Conservation (phyloP, 2,113 vertebrate genomes). For the Daubentonia madagascariensis region DNA sequence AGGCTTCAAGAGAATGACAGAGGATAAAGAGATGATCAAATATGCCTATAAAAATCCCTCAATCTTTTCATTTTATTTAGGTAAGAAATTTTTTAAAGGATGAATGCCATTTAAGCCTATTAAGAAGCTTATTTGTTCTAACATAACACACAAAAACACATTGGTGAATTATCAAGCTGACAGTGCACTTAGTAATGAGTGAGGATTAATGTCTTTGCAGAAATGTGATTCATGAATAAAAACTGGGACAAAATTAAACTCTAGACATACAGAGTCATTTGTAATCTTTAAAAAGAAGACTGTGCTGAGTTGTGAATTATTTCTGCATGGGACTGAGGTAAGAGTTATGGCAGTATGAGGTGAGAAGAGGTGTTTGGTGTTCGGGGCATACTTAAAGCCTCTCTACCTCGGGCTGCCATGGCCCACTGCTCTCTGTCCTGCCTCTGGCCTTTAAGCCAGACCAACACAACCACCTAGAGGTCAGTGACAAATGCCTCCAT, state of each 20-base stretch:
- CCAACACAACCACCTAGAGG: neutral
- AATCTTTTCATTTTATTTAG: constrained; percentile 45
- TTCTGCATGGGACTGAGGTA: neutral
- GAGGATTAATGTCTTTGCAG: constrained; percentile 71
- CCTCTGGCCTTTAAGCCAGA: neutral
- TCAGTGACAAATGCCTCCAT: neutral
- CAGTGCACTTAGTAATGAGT: constrained; percentile 72
- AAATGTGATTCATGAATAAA: constrained; percentile 76
- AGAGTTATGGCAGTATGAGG: neutral
- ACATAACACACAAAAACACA: constrained; percentile 66
- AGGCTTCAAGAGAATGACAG: neutral
- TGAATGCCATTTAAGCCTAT: constrained; percentile 57
- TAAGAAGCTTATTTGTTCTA: constrained; percentile 68
- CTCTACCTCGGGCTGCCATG: neutral
- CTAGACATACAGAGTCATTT: constrained; percentile 63
- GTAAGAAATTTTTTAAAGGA: constrained; percentile 48
- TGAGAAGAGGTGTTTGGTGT: neutral
- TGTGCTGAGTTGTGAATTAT: constrained; percentile 29
- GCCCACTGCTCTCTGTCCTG: neutral
- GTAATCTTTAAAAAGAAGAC: constrained; percentile 67
- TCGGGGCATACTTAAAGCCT: neutral
- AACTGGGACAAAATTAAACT: constrained; percentile 72
- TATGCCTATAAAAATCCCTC: neutral
- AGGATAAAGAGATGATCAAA: neutral
- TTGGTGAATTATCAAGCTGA: constrained; percentile 72